Conservation (phyloP, 2,797 vertebrate genomes). For the Spinus pinus region DNA sequence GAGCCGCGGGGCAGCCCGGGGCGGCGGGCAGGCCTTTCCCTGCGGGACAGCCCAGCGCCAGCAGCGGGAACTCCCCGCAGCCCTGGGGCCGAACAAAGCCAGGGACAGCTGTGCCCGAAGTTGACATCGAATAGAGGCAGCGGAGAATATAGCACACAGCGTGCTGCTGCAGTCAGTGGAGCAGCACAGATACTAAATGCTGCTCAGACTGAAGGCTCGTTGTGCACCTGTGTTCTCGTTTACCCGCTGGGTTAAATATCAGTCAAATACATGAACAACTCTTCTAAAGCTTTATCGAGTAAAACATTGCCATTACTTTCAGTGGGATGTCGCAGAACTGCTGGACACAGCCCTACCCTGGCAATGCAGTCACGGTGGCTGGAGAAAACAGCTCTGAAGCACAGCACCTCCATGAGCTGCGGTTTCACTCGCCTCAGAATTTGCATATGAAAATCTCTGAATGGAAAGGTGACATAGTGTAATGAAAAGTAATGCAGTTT, state of each 20-base stretch:
- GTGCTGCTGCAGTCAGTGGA: no score
- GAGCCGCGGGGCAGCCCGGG: accelerated
- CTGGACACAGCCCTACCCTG: no score
- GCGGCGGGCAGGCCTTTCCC: background rate
- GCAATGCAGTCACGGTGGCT: accelerated
- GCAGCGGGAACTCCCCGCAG: accelerated
- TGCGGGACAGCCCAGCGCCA: accelerated
- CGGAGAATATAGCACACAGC: accelerated
- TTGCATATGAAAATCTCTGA: background rate
- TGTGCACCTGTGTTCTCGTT: background rate
- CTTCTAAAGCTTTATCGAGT: background rate
- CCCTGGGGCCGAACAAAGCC: accelerated
- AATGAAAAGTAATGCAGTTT: background rate
- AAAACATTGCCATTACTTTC: background rate
- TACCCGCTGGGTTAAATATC: background rate
- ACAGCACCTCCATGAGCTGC: accelerated
- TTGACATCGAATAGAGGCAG: accelerated
- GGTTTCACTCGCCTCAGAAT: background rate
- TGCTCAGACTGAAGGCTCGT: accelerated
- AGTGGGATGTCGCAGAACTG: accelerated
- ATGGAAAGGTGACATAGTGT: background rate
- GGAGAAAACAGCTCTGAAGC: background rate
- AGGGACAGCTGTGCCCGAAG: accelerated
- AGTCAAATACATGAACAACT: background rate
- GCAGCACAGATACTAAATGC: accelerated